Conservation (phyloP, 92 coral and sea anemone genomes). For the Paramuricea clavata region DNA sequence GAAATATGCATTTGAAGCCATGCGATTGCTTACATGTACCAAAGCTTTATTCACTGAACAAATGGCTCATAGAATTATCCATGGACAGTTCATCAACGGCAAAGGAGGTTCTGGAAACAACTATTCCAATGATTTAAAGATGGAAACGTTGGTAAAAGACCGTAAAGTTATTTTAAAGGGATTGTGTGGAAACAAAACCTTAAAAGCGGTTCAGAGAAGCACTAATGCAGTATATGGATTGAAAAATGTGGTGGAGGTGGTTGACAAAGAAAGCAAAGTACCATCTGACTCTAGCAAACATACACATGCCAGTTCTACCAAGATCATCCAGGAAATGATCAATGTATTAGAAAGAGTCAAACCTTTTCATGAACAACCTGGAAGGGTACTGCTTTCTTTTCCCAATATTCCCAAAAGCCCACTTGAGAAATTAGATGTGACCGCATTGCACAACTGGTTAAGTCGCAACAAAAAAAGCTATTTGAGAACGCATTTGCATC, state of each 20-base stretch:
- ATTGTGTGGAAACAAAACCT: conserved; percentile 64
- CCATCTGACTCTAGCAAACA: conserved; percentile 66
- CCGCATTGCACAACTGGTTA: conserved; percentile 73
- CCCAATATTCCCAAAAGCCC: conserved; percentile 55
- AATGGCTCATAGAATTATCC: conserved; percentile 69
- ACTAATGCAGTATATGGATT: conserved; percentile 64
- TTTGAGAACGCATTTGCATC: conserved; percentile 52
- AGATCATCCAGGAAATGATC: conserved; percentile 51
- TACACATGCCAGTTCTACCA: conserved; percentile 64
- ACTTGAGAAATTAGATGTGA: conserved; percentile 66
- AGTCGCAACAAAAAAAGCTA: conserved; percentile 64
- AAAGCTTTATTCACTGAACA: conserved; percentile 66
- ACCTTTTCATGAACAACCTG: conserved; percentile 48
- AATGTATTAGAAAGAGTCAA: conserved; percentile 2
- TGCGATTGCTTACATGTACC: conserved; percentile 68
- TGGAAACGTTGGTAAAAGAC: conserved; percentile 60
- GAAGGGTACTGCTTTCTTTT: conserved; percentile 19
- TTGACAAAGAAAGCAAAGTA: conserved; percentile 58
- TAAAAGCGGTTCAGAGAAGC: conserved; percentile 50
- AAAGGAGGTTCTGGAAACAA: conserved; percentile 66
- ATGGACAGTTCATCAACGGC: conserved; percentile 73
- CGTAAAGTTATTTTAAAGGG: conserved; percentile 48
- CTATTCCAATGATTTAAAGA: conserved; percentile 64
- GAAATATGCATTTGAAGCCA: conserved; percentile 74
- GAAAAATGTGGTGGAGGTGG: conserved; percentile 34